A percentile compares a stretch with the other conserved stretches of the same genome.
phyloP scores from a whole-genome alignment of 2,113 vertebrate species.

The Scolopax mira region DNA sequence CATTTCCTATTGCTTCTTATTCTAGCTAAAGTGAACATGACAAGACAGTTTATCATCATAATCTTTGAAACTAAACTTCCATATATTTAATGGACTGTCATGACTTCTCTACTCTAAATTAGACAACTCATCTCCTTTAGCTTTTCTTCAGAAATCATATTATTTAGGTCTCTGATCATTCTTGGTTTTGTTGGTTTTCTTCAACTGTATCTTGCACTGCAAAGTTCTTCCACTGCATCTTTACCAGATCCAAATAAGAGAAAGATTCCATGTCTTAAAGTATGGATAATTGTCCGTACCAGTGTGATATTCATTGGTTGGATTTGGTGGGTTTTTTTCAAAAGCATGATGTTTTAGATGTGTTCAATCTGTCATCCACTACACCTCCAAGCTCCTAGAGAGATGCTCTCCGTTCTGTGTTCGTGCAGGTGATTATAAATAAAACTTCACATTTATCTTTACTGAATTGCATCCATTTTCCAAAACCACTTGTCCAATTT shows the following conservation, averaged over 20 bases:
- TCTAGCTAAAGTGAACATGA: neutral
- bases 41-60: conserved; percentile 13
- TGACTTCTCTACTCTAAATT: neutral
- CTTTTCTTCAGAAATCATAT: neutral
- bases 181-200: neutral
- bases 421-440: neutral
- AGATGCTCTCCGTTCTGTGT: neutral
- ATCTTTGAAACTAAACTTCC: conserved; percentile 10
- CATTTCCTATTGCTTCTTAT: neutral
- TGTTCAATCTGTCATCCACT: neutral
- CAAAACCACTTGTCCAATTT: neutral
- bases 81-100: neutral
- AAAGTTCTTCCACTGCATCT: neutral
- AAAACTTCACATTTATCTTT: neutral
- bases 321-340: neutral
- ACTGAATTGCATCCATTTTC: neutral
- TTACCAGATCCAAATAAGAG: neutral
- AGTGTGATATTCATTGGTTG: neutral
- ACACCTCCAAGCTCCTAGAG: neutral
- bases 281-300: neutral
- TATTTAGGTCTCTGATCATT: neutral
- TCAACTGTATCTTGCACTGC: neutral
- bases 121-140: neutral
- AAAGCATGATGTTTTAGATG: neutral
- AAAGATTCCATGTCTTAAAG: neutral